These are phyloP conservation scores for Ophion costatus DNA, from an alignment of 2,888 invertebrate species.

Conservation along the genomic window DNA sequence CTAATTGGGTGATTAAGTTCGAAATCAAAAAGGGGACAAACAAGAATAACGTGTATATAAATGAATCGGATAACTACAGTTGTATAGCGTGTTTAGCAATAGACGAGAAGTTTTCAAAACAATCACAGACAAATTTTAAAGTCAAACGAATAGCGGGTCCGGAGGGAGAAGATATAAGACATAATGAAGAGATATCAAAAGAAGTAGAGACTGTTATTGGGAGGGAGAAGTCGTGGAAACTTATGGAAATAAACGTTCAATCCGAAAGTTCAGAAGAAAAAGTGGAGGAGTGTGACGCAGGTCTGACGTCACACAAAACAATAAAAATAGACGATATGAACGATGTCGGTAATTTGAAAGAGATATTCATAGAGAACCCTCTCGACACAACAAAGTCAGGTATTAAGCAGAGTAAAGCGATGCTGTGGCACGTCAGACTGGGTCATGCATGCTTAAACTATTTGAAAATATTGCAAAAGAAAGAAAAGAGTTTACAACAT, in stretches of 20 bases:
- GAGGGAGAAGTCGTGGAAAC: conserved; percentile 50
- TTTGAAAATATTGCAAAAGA: conserved; percentile 58
- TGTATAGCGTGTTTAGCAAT: conserved; percentile 39
- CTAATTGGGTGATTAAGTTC: conserved; percentile 60
- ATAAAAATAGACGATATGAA: conserved; percentile 32
- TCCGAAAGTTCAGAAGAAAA: conserved; percentile 30
- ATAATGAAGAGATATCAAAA: conserved; percentile 14
- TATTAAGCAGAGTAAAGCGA: conserved; percentile 42
- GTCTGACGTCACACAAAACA: conserved; percentile 13
- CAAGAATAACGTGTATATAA: conserved; percentile 5
- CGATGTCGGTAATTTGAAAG: conserved; percentile 22
- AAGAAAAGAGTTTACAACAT: conserved; percentile 36
- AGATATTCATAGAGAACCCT: conserved; percentile 20
- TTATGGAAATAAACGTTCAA: conserved; percentile 21
- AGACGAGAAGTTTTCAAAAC: conserved; percentile 48
- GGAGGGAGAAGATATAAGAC: conserved; percentile 46
- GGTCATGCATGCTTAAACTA: conserved; percentile 69
- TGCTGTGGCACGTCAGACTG: conserved; percentile 66
- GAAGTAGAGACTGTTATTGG: conserved; percentile 45
- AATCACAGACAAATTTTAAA: conserved; percentile 51
- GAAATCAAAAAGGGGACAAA: conserved; percentile 31
- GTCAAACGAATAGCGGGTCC: conserved; percentile 32
- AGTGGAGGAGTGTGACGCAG: conserved; percentile 35
- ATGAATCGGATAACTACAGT: conserved; percentile 44
- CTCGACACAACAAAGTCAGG: conserved; percentile 10